These are phyloP conservation scores for Paratrypauchen microcephalus DNA, from an alignment of 2,797 vertebrate genomes.

Conservation along the genomic window DNA sequence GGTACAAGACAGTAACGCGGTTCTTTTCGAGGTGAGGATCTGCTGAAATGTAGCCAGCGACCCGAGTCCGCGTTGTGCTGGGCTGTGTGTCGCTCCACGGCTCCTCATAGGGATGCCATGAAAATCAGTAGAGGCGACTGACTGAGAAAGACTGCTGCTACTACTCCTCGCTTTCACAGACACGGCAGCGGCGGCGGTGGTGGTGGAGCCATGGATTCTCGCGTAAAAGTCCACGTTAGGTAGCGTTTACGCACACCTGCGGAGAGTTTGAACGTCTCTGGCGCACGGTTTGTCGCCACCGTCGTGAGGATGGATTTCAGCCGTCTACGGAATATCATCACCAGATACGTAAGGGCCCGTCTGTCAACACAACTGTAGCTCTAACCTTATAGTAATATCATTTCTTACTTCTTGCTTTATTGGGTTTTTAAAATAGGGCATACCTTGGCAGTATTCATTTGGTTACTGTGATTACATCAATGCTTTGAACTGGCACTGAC, in stretches of 20 bases:
- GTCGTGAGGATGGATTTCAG: slow-evolving; percentile 86
- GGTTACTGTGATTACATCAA: slow-evolving; percentile 20
- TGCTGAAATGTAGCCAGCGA: slow-evolving; percentile 48
- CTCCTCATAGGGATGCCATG: slow-evolving; percentile 67
- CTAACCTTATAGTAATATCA: neutral
- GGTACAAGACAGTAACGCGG: neutral
- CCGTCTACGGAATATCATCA: slow-evolving; percentile 85
- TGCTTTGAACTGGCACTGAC: slow-evolving; percentile 26
- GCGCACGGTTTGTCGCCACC: slow-evolving; percentile 42
- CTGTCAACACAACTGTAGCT: slow-evolving; percentile 44
- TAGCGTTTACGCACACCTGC: slow-evolving; percentile 58
- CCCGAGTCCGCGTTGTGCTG: slow-evolving; percentile 23
- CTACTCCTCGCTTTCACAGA: slow-evolving; percentile 57
- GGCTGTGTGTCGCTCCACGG: slow-evolving; percentile 45
- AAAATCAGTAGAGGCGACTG: slow-evolving; percentile 63
- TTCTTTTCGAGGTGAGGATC: slow-evolving; percentile 9
- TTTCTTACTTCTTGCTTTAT: neutral
- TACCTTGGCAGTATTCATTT: neutral
- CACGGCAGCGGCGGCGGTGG: slow-evolving; percentile 28
- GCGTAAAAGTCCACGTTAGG: slow-evolving; percentile 52
- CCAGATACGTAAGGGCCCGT: slow-evolving; percentile 86
- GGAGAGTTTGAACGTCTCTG: slow-evolving; percentile 55
- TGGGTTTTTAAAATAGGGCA: neutral
- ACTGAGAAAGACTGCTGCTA: slow-evolving; percentile 33
- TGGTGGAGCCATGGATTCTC: slow-evolving; percentile 61